Percentiles rank a stretch among this genome's conserved stretches.
phyloP scores from a whole-genome alignment of 92 coral and sea anemone species.

The Porites cylindrica region DNA sequence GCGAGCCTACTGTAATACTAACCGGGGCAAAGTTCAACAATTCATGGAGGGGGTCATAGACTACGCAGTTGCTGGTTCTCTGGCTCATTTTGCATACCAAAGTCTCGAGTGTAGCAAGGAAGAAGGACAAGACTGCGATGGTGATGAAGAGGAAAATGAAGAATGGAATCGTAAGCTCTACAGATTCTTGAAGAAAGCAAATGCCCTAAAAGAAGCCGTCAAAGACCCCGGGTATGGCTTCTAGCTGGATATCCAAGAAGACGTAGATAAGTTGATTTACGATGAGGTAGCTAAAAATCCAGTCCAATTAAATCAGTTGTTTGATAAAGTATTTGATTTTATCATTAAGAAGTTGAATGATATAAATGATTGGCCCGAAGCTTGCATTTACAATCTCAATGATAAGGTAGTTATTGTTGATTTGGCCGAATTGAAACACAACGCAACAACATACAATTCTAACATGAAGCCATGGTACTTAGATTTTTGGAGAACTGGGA shows the following conservation, averaged over 20 bases:
- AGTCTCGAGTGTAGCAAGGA: conserved; percentile 36
- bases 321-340: conserved; percentile 15
- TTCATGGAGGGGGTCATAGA: conserved; percentile 35
- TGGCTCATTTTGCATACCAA: conserved; percentile 46
- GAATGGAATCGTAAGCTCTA: conserved; percentile 32
- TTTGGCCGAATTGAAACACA: background rate
- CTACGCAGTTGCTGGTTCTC: conserved; percentile 56
- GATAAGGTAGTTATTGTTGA: conserved; percentile 6
- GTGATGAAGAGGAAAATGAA: background rate
- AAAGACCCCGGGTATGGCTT: background rate
- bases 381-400: conserved; percentile 25
- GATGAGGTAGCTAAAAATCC: conserved; percentile 1
- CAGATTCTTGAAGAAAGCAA: conserved; percentile 26
- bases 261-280: conserved; percentile 8
- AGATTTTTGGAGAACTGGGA: background rate
- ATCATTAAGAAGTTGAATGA: conserved; percentile 9
- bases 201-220: conserved; percentile 9
- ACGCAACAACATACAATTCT: background rate
- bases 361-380: conserved; percentile 37
- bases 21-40: conserved; percentile 6
- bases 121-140: background rate
- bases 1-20: conserved; percentile 53
- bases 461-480: background rate
- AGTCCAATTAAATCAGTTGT: background rate
- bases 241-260: background rate